Evolutionary conservation across 2,113 vertebrate genomes (phyloP).

Genomic region (Elgaria multicarinata): DNA sequence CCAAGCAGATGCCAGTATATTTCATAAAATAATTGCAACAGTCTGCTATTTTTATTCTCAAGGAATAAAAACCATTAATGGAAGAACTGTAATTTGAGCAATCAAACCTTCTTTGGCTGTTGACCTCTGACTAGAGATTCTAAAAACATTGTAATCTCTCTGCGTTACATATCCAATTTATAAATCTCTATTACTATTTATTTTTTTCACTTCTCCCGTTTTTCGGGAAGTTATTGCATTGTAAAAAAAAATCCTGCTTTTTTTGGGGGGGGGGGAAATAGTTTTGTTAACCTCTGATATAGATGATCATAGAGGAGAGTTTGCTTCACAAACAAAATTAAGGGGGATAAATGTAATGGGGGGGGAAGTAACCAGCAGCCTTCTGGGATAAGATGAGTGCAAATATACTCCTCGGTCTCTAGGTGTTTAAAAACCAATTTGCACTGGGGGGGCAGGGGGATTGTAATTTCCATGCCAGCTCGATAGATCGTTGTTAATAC

Average conservation of each 20-base stretch:
- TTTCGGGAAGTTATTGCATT: slow-evolving; percentile 34
- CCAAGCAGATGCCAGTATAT: background rate
- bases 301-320: slow-evolving; percentile 27
- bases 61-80: slow-evolving; percentile 36
- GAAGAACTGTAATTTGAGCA: slow-evolving; percentile 26
- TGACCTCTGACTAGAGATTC: background rate
- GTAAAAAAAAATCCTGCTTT: slow-evolving; percentile 22
- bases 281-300: slow-evolving; percentile 29
- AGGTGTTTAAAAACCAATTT: background rate
- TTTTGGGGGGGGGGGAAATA: slow-evolving; percentile 33
- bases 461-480: slow-evolving; percentile 41
- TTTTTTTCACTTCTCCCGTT: slow-evolving; percentile 26
- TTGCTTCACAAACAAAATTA: slow-evolving; percentile 38
- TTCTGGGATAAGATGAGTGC: slow-evolving; percentile 8
- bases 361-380: slow-evolving; percentile 43
- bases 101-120: slow-evolving; percentile 16
- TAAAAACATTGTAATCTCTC: slow-evolving; percentile 25
- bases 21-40: slow-evolving; percentile 34
- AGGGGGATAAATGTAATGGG: background rate
- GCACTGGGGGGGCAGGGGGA: background rate
- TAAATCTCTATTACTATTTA: background rate
- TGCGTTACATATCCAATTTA: slow-evolving; percentile 8
- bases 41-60: slow-evolving; percentile 29
- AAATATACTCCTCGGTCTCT: background rate
- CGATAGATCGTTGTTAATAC: slow-evolving; percentile 34